phyloP scores from a whole-genome alignment of 2,113 vertebrate species.

The Callaeas wilsoni region DNA sequence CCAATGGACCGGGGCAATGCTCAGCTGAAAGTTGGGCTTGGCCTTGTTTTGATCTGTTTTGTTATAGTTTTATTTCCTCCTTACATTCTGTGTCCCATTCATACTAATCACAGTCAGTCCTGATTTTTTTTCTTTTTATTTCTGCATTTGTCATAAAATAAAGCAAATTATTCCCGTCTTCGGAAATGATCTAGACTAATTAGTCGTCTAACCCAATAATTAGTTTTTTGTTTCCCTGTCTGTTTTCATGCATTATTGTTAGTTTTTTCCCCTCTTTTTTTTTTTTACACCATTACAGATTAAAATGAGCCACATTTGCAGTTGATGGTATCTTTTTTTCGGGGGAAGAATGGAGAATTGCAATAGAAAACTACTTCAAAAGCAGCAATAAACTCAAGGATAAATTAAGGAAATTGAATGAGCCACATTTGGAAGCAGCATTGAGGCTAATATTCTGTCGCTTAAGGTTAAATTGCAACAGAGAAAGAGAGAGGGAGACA shows the following conservation, averaged over 20 bases:
- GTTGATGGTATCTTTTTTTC: constrained; percentile 82
- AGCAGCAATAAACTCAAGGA: constrained; percentile 84
- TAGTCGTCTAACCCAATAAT: constrained; percentile 86
- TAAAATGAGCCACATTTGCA: constrained; percentile 84
- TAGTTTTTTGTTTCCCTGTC: constrained; percentile 85
- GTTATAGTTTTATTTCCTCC: constrained; percentile 77
- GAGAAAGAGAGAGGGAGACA: constrained; percentile 63
- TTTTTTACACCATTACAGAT: constrained; percentile 82
- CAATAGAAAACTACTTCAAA: constrained; percentile 78
- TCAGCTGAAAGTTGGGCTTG: constrained; percentile 69
- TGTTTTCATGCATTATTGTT: constrained; percentile 85
- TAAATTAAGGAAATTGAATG: constrained; percentile 88
- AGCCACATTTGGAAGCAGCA: constrained; percentile 81
- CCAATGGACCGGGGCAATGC: constrained; percentile 53
- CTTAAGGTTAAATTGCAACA: constrained; percentile 83
- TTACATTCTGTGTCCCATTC: constrained; percentile 77
- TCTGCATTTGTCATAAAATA: constrained; percentile 86
- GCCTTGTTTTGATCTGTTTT: constrained; percentile 77
- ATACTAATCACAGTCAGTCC: constrained; percentile 81
- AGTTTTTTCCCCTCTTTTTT: constrained; percentile 75
- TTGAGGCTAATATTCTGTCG: constrained; percentile 81
- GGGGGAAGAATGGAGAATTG: constrained; percentile 79
- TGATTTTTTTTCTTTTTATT: constrained; percentile 82
- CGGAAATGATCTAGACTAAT: constrained; percentile 84
- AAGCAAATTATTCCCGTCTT: constrained; percentile 84